Percentiles rank a stretch among this genome's conserved stretches.
phyloP scores from a whole-genome alignment of 2,888 invertebrate species.

The Helleia helle region DNA sequence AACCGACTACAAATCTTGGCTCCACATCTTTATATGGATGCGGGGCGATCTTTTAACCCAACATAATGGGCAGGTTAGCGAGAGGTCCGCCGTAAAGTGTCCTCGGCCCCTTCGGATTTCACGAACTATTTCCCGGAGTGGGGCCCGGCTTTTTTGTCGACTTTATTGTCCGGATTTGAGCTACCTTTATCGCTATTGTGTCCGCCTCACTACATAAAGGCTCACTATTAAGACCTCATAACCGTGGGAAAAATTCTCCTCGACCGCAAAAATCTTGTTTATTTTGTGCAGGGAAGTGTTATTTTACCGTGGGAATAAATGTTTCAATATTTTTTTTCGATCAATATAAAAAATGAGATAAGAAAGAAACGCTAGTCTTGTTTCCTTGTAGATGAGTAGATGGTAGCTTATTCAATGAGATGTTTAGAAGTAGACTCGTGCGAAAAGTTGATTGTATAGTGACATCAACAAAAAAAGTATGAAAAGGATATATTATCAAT shows the following conservation, averaged over 20 bases:
- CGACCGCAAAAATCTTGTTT: conserved; percentile 5
- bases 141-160: conserved; percentile 63
- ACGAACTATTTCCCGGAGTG: conserved; percentile 72
- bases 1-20: conserved; percentile 69
- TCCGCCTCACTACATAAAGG: conserved; percentile 69
- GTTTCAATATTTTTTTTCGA: no score
- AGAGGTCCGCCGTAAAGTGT: conserved; percentile 70
- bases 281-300: neutral
- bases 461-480: no score
- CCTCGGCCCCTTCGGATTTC: conserved; percentile 68
- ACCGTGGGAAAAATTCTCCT: conserved; percentile 57
- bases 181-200: conserved; percentile 73
- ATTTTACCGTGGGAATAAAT: neutral
- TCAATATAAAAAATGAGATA: no score
- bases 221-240: conserved; percentile 71
- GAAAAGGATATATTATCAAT: no score
- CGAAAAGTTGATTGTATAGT: no score
- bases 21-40: conserved; percentile 70
- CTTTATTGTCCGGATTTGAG: conserved; percentile 72
- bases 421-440: no score
- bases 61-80: conserved; percentile 71
- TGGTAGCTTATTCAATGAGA: no score
- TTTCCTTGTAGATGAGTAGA: no score
- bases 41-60: conserved; percentile 68
- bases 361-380: no score